Evolutionary conservation across 2,113 vertebrate species (phyloP).

Genomic region (cattle (Bos taurus)): ARS-UCD2.0 NC_037348.1:15053501-15054000

Average conservation of each 20-base stretch:
- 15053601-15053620: background rate
- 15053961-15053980: background rate
- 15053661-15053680: too few species aligned
- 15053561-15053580: background rate
- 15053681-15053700: background rate
- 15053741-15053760: background rate
- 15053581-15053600: background rate
- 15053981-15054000: background rate
- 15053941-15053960: background rate
- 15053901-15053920: background rate
- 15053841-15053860: background rate
- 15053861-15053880: fast-evolving
- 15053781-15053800: fast-evolving
- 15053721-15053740: background rate
- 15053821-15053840: background rate
- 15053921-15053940: background rate
- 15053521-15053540: background rate
- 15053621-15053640: background rate
- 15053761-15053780: background rate
- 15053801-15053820: background rate
- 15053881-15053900: background rate
- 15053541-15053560: background rate
- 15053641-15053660: background rate
- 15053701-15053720: fast-evolving
- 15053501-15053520: background rate